A percentile compares a stretch with the other conserved stretches of the same genome.
Evolutionary conservation across 2,888 invertebrate genomes (phyloP).

Genomic region (Nezara viridula): DNA sequence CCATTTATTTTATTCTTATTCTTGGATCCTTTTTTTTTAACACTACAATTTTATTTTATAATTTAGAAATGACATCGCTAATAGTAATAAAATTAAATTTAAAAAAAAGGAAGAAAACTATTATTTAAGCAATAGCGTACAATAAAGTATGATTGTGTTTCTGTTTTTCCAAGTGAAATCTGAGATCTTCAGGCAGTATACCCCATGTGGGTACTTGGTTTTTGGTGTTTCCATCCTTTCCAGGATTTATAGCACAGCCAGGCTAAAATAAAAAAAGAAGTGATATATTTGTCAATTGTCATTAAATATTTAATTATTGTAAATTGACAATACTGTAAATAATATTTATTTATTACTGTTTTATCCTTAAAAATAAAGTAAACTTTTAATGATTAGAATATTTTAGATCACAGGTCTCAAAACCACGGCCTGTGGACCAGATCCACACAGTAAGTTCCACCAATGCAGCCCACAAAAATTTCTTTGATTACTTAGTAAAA

Average conservation of each 20-base stretch:
- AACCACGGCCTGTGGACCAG: no score
- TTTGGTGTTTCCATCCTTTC: constrained; percentile 7
- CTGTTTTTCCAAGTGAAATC: constrained; percentile 62
- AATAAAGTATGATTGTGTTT: constrained; percentile 50
- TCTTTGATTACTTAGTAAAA: no score
- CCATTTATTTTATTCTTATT: constrained; percentile 31
- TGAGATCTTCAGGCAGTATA: constrained; percentile 60
- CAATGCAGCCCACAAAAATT: no score
- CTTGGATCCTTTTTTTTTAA: constrained; percentile 29
- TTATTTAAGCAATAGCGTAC: not conserved
- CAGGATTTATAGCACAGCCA: constrained; percentile 10
- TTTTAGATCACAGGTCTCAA: no score
- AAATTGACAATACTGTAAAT: not conserved
- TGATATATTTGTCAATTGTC: not conserved
- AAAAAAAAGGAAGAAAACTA: not conserved
- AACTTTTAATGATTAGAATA: not conserved
- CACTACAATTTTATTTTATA: not conserved
- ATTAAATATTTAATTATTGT: not conserved
- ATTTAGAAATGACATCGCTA: not conserved
- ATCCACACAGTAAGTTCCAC: no score
- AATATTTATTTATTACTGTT: not conserved
- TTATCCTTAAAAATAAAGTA: not conserved
- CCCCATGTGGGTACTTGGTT: constrained; percentile 62
- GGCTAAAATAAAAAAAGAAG: not conserved
- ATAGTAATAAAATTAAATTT: not conserved